Evolutionary conservation across 2,888 invertebrate species (phyloP), one percentile per base, ranked within the genome.

Genomic region (Xestoiulus laeticollis): DNA sequence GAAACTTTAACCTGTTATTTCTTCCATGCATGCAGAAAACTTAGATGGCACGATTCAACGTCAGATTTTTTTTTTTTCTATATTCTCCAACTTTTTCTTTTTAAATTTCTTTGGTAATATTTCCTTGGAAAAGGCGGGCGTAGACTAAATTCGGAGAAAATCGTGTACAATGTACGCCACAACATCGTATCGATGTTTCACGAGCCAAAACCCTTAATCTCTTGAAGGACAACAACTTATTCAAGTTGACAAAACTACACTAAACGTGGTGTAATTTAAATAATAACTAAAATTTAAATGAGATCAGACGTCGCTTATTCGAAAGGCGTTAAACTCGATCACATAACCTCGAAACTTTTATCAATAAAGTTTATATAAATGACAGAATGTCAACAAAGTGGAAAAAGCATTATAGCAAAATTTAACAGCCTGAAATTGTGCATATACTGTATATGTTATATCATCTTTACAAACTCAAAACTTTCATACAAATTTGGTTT

Each of bases 1-100:
- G 22, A 8, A 22, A 59, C 59, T 59, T 38, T 30, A 78, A 78
- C 30, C 78, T 78, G 78, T 78, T 78, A 78, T 78, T 78, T 78
- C 68, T 10, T n/a, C n/a, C n/a, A n/a, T n/a, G n/a, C n/a, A n/a
- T 12, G 26, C 26, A 59, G 59, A 26, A 26, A 68, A 68, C 10
- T 26, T 68, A 8, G 10, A 48, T 8, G 26, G 68, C 26, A 68
- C 59, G 59, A 48, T 48, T 48, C 48, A 44, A 2, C 44, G 44
- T 14, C 53, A 53, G 43, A n/a, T n/a, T n/a, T 44, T 19, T 19
- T 48, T 48, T 16, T 48, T 14, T 48, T 3, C 14, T 48, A 12
- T 68, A 26, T 26, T 26, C 48, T 48, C 26, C 26, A 26, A 8
- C 4, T 12, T 59, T 59, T 10, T 68, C 68, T 10, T 26, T 26